Evolutionary conservation across 1,140 invertebrate genomes (phyloP), one percentile per base, ranked within the genome.

Genomic region (Pinna nobilis): DNA sequence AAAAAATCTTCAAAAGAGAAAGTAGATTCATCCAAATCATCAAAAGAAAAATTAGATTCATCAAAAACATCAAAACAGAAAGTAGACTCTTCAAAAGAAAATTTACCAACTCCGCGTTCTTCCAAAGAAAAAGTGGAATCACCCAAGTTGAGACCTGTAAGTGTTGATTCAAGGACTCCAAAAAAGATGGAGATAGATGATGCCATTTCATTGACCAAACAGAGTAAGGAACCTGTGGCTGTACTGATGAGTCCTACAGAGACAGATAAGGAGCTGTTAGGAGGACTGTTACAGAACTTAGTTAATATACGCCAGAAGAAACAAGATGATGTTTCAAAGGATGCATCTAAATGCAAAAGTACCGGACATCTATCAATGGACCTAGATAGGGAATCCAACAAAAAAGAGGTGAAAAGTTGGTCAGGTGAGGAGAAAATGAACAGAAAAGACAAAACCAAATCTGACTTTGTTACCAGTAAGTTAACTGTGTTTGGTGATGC

Each of bases 261-360:
- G 32, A 35, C 55, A 20, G 59, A 67, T 39, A 39, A 64, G 53
- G 49, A 70, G 35, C 65, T 80, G 28, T 13, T 77, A 4, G 72
- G 67, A 49, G 78, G 78, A n/a, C 39, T 80, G 33, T 66, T 80
- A 13, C 63, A 71, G 53, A 70, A 65, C 50, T 61, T 80, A 41
- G 76, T 76, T 7, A 69, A 72, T 55, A 44, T 80, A 32, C 41
- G 78, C 20, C 53, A 71, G 20, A 68, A 37, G n/a, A 70, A 66
- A 13, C 32, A 53, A n/a, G 25, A 50, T 35, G 32, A 49, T n/a
- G 49, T 51, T 11, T 33, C 30, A 33, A 65, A 50, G 28, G 13
- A 30, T 20, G 59, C 28, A 37, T 28, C 59, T 20, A 28, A 32
- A 9, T 35, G 25, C n/a, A 63, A 63, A 20, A 6, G 15, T 39